A percentile compares a stretch with the other conserved stretches of the same genome.
Conservation (phyloP, 2,113 vertebrate genomes). For the Sitta europaea region DNA sequence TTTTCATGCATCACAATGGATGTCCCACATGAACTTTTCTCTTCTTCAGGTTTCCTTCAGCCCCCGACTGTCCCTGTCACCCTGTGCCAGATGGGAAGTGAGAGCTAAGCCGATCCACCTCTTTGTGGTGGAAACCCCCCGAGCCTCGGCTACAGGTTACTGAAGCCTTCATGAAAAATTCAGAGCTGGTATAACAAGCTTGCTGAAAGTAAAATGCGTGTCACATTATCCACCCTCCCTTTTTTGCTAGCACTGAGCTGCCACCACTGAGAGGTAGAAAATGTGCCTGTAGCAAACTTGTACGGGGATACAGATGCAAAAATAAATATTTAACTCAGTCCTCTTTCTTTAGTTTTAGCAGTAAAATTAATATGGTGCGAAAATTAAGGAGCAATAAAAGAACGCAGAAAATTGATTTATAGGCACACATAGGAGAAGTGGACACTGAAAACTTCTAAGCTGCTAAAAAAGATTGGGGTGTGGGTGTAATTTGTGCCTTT, state of each 20-base stretch:
- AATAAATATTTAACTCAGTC: background rate
- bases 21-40: conserved; percentile 76
- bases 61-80: conserved; percentile 84
- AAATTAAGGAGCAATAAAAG: background rate
- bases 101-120: conserved; percentile 92
- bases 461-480: background rate
- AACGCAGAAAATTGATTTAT: background rate
- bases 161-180: conserved; percentile 93
- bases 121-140: conserved; percentile 95
- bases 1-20: conserved; percentile 80
- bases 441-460: background rate
- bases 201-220: conserved; percentile 78
- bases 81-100: conserved; percentile 98
- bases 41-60: conserved; percentile 81
- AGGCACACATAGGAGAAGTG: fast-evolving
- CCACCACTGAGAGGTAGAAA: conserved; percentile 11
- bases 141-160: conserved; percentile 90
- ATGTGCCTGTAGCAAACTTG: background rate
- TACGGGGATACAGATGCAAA: background rate
- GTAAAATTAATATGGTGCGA: background rate
- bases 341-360: background rate
- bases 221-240: conserved; percentile 80
- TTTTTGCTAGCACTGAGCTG: conserved; percentile 48
- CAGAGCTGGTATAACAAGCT: conserved; percentile 87
- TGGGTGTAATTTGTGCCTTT: background rate